Conservation (phyloP, 2,113 vertebrate genomes). For the Prionailurus viverrinus region DNA sequence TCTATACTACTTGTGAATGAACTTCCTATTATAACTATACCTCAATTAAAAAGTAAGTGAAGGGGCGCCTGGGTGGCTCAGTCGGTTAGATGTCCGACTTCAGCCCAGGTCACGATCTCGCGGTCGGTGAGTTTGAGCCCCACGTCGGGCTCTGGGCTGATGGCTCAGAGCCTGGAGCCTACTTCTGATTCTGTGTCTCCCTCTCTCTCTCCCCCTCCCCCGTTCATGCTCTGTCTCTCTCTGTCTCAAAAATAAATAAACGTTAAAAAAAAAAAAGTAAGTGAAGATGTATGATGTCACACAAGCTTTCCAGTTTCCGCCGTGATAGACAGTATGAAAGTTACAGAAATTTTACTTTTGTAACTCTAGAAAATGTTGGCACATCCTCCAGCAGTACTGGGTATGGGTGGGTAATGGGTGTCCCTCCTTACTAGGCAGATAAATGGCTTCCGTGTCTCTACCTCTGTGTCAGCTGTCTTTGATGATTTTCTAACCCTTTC, state of each 20-base stretch:
- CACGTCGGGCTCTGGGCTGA: too few species aligned
- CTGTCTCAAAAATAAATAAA: too few species aligned
- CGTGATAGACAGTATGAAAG: not conserved
- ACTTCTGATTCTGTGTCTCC: too few species aligned
- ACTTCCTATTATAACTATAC: not conserved
- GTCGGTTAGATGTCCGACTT: too few species aligned
- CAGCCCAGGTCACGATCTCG: too few species aligned
- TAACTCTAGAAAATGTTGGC: not conserved
- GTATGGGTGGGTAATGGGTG: not conserved
- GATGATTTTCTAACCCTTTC: not conserved
- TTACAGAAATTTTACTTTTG: not conserved
- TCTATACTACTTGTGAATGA: not conserved
- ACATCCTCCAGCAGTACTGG: not conserved
- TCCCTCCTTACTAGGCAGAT: not conserved
- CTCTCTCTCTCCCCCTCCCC: too few species aligned
- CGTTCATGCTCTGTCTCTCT: too few species aligned
- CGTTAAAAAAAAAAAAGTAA: not conserved
- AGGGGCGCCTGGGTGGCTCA: too few species aligned
- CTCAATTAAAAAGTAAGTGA: conserved; percentile 45
- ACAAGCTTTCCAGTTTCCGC: not conserved
- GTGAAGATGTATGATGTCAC: not conserved
- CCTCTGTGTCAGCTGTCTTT: not conserved
- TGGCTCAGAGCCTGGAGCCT: too few species aligned
- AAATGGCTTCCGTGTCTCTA: not conserved
- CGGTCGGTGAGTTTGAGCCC: too few species aligned